Conservation (phyloP, 2,888 invertebrate genomes). For the Phortica okadai region DNA sequence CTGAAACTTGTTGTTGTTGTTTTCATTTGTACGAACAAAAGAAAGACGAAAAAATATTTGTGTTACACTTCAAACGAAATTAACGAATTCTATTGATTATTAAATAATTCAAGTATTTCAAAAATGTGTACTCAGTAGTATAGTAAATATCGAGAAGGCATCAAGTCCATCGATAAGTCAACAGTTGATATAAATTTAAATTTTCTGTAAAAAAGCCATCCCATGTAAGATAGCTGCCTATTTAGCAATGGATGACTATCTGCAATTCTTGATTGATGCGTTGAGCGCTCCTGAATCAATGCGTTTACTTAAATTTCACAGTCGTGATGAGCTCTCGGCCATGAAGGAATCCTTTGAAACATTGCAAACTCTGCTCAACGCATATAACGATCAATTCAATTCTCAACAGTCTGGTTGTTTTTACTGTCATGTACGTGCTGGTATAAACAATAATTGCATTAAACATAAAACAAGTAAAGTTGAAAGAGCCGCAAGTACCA, state of each 20-base stretch:
- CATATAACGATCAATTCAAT: background rate
- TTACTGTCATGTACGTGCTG: background rate
- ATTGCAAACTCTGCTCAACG: conserved; percentile 44
- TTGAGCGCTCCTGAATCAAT: conserved; percentile 47
- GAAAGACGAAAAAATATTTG: background rate
- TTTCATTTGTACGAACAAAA: background rate
- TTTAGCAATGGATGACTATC: conserved; percentile 51
- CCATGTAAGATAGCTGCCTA: too few species aligned
- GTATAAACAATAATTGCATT: background rate
- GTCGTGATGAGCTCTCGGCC: conserved; percentile 47
- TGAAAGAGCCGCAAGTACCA: background rate
- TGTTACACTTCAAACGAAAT: background rate
- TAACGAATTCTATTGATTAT: background rate
- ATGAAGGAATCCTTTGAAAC: conserved; percentile 55
- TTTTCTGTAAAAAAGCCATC: too few species aligned
- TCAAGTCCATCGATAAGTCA: too few species aligned
- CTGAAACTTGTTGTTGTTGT: background rate
- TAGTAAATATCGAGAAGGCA: too few species aligned
- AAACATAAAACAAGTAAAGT: too few species aligned
- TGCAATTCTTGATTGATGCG: conserved; percentile 56
- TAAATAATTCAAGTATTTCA: background rate
- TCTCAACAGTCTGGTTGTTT: background rate
- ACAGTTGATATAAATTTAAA: too few species aligned
- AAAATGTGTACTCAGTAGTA: background rate
- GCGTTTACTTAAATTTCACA: conserved; percentile 41